A percentile compares a stretch with the other conserved stretches of the same genome.
These are phyloP conservation scores for Coendou prehensilis DNA, from an alignment of 2,797 vertebrate genomes.

Conservation along the genomic window DNA sequence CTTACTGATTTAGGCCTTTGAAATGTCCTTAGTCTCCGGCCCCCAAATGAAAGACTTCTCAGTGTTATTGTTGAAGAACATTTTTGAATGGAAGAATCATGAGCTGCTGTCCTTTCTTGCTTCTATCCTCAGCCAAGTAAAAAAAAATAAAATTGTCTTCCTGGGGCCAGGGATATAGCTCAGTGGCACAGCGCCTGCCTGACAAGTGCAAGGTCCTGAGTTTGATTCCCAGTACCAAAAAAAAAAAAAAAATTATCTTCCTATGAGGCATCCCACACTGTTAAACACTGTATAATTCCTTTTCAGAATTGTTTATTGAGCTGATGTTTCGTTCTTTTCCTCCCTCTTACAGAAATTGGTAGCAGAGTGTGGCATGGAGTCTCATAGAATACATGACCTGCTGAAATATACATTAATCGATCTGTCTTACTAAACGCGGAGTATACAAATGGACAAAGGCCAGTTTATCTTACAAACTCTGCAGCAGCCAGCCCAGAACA, in stretches of 20 bases:
- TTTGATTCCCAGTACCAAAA: neutral
- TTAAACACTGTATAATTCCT: constrained; percentile 34
- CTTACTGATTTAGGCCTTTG: constrained; percentile 31
- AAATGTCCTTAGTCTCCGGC: constrained; percentile 23
- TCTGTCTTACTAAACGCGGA: neutral
- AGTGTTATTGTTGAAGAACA: neutral
- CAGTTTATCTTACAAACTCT: neutral
- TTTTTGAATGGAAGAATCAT: constrained; percentile 36
- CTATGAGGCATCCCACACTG: constrained; percentile 19
- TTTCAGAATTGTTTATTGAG: constrained; percentile 55
- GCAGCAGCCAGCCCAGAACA: neutral
- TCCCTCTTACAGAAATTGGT: constrained; percentile 49
- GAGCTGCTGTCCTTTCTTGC: constrained; percentile 38
- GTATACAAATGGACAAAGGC: neutral
- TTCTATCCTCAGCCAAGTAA: neutral
- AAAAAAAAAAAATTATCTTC: constrained; percentile 13
- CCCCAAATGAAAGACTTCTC: constrained; percentile 5
- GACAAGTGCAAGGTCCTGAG: no score
- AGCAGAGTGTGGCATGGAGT: neutral
- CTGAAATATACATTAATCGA: neutral
- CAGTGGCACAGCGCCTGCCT: no score
- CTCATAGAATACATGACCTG: neutral
- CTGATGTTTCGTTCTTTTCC: constrained; percentile 28
- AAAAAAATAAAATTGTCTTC: constrained; percentile 46
- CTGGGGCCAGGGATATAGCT: neutral